Percentiles rank a stretch among this genome's conserved stretches.
Conservation (phyloP, 1,140 invertebrate genomes). For the Tetraneura akinire region DNA sequence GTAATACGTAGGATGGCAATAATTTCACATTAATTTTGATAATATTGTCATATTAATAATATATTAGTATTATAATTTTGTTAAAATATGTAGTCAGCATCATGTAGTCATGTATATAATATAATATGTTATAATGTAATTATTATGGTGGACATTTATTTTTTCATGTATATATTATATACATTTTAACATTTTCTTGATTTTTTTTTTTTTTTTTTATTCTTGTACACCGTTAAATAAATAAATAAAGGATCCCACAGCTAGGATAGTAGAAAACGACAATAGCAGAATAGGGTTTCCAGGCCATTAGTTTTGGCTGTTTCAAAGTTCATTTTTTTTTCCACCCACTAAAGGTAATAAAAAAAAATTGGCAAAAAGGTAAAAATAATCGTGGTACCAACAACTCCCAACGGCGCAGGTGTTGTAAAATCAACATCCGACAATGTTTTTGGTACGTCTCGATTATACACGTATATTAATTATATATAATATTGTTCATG, state of each 20-base stretch:
- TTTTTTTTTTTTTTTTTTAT: not conserved
- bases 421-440: not conserved
- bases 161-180: not conserved
- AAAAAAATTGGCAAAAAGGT: constrained; percentile 45
- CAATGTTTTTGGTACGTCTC: constrained; percentile 7
- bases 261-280: constrained; percentile 40
- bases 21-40: too few relatives aligned
- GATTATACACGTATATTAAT: too few relatives aligned
- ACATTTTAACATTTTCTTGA: not conserved
- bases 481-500: too few relatives aligned
- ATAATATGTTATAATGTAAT: too few relatives aligned
- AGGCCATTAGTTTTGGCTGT: constrained; percentile 28
- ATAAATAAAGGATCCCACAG: constrained; percentile 24
- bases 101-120: too few relatives aligned
- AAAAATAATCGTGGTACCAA: constrained; percentile 4
- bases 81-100: too few relatives aligned
- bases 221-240: constrained; percentile 21
- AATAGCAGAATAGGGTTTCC: constrained; percentile 43
- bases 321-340: constrained; percentile 42
- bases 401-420: constrained; percentile 28
- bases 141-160: not conserved
- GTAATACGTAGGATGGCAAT: too few relatives aligned
- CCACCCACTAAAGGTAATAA: constrained; percentile 6
- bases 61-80: too few relatives aligned
- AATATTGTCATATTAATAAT: too few relatives aligned